A percentile compares a stretch with the other conserved stretches of the same genome.
Conservation (phyloP, 2,888 invertebrate genomes). For the Lymantria monacha region DNA sequence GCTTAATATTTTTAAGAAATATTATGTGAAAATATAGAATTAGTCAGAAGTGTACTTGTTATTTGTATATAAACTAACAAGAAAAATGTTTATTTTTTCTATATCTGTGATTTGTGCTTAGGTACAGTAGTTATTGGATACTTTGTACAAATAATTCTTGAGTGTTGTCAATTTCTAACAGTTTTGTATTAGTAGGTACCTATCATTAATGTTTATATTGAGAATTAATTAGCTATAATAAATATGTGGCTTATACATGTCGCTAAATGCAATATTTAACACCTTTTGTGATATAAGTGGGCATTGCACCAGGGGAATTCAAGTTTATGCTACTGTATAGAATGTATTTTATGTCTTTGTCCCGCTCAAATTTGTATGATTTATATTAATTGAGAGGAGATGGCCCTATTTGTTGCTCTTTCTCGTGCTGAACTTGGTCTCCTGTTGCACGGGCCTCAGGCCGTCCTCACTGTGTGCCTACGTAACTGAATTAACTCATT, state of each 20-base stretch:
- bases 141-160: conserved; percentile 68
- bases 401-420: not conserved
- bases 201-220: conserved; percentile 35
- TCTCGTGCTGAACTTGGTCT: conserved; percentile 34
- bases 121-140: conserved; percentile 51
- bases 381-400: conserved; percentile 16
- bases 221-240: conserved; percentile 45
- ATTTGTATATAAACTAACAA: conserved; percentile 56
- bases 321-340: conserved; percentile 10
- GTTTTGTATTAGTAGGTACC: conserved; percentile 44
- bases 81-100: conserved; percentile 65
- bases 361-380: conserved; percentile 31
- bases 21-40: conserved; percentile 31
- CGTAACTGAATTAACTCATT: conserved; percentile 38
- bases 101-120: conserved; percentile 69
- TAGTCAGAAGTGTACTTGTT: conserved; percentile 68
- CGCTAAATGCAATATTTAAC: conserved; percentile 53
- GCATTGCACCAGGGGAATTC: conserved; percentile 36
- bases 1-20: not conserved
- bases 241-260: conserved; percentile 69
- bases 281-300: conserved; percentile 31
- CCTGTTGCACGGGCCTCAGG: conserved; percentile 57
- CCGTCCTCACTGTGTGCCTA: conserved; percentile 70
- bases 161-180: conserved; percentile 72
- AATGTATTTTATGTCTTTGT: conserved; percentile 31